A percentile compares a stretch with the other conserved stretches of the same genome.
These are phyloP conservation scores for Hippocampus kuda DNA, from an alignment of 2,797 vertebrate genomes.

Conservation along the genomic window DNA sequence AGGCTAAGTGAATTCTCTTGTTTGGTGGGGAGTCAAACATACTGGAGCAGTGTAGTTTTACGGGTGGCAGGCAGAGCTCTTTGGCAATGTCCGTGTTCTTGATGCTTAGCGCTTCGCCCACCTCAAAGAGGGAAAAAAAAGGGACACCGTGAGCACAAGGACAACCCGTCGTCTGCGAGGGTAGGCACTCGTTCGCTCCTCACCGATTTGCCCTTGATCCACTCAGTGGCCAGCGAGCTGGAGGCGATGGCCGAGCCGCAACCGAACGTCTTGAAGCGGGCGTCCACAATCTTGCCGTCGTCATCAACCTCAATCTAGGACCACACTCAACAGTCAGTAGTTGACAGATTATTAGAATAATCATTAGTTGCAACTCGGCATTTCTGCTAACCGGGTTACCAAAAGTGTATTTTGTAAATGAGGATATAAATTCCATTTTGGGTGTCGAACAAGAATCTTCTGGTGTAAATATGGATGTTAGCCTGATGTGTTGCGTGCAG, in stretches of 20 bases:
- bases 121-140: slow-evolving; percentile 52
- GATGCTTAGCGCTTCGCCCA: slow-evolving; percentile 86
- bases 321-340: too few species aligned
- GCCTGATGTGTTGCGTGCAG: too few species aligned
- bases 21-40: slow-evolving; percentile 41
- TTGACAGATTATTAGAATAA: too few species aligned
- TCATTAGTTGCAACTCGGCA: too few species aligned
- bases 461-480: too few species aligned
- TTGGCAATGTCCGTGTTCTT: slow-evolving; percentile 95
- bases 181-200: slow-evolving; percentile 25
- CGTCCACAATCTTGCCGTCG: slow-evolving; percentile 83
- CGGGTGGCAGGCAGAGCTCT: slow-evolving; percentile 91
- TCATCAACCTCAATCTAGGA: slow-evolving; percentile 84
- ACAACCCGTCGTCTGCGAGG: not conserved
- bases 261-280: slow-evolving; percentile 93
- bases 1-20: not conserved
- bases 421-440: too few species aligned
- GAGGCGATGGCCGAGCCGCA: slow-evolving; percentile 96
- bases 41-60: slow-evolving; percentile 98
- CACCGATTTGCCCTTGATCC: slow-evolving; percentile 97
- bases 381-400: too few species aligned
- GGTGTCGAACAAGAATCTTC: too few species aligned
- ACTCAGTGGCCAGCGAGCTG: slow-evolving; percentile 91
- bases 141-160: not conserved
- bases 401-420: too few species aligned